phyloP scores from a whole-genome alignment of 2,113 vertebrate genomes.

The Mugil cephalus region DNA sequence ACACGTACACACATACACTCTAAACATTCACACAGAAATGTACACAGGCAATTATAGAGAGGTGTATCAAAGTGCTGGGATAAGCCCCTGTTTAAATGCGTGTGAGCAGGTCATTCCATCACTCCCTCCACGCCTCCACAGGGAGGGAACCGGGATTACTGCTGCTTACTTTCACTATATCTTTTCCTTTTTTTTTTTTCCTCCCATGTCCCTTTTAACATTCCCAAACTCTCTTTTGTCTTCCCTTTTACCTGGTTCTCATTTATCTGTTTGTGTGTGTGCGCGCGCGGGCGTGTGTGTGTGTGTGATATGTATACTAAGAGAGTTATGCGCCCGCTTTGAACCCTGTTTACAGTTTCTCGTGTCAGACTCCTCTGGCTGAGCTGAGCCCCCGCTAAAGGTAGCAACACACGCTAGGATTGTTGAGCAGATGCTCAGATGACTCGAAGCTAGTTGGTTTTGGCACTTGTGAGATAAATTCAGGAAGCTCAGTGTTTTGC shows the following conservation, averaged over 20 bases:
- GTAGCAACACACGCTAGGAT: neutral
- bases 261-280: constrained; percentile 13
- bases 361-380: constrained; percentile 1
- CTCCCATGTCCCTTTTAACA: constrained; percentile 17
- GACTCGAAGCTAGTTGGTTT: neutral
- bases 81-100: constrained; percentile 68
- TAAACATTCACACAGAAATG: constrained; percentile 56
- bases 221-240: constrained; percentile 22
- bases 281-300: no score
- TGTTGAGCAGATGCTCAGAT: neutral
- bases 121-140: constrained; percentile 37
- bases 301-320: neutral
- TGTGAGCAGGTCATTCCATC: constrained; percentile 65
- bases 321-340: constrained; percentile 1
- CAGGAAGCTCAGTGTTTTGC: neutral
- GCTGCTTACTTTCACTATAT: constrained; percentile 57
- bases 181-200: constrained; percentile 19
- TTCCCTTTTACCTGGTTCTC: constrained; percentile 26
- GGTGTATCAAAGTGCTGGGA: constrained; percentile 79
- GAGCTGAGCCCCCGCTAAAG: constrained; percentile 5
- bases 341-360: constrained; percentile 2
- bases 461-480: neutral
- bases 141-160: constrained; percentile 56
- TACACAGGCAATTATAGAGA: constrained; percentile 76
- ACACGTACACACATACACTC: constrained; percentile 45